Conservation (phyloP, 2,888 invertebrate genomes). For the Mactromeris polynyma region DNA sequence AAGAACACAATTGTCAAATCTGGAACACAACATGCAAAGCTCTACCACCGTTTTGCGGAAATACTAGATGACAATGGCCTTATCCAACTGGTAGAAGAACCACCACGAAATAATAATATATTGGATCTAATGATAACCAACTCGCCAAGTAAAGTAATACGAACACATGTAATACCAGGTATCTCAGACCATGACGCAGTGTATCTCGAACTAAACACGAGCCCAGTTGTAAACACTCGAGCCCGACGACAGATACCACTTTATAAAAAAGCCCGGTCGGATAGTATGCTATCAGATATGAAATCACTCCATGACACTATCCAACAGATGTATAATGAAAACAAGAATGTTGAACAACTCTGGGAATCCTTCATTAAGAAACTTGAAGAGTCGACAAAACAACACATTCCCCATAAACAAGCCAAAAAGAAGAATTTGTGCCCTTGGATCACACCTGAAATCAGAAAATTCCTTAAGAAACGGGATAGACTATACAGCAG, state of each 20-base stretch:
- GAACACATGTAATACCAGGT: conserved; percentile 51
- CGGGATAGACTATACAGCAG: conserved; percentile 35
- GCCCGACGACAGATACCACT: conserved; percentile 44
- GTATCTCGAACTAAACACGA: conserved; percentile 25
- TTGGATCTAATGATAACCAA: conserved; percentile 66
- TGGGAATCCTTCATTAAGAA: conserved; percentile 30
- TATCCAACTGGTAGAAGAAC: conserved; percentile 51
- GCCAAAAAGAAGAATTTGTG: conserved; percentile 37
- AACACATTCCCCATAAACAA: conserved; percentile 42
- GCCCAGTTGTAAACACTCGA: conserved; percentile 22
- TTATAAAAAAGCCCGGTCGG: conserved; percentile 63
- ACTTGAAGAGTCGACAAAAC: conserved; percentile 5
- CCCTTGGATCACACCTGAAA: conserved; percentile 54
- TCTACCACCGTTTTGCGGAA: no score
- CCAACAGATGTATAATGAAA: background rate
- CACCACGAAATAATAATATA: conserved; percentile 57
- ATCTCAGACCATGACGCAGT: conserved; percentile 66
- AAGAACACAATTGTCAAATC: no score
- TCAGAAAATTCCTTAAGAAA: conserved; percentile 41
- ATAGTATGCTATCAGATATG: conserved; percentile 44
- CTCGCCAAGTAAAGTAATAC: conserved; percentile 35
- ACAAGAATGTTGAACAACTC: background rate
- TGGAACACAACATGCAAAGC: no score
- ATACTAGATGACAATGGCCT: conserved; percentile 59
- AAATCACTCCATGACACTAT: background rate